These are phyloP conservation scores for Neoaliturus tenellus DNA, from an alignment of 2,888 invertebrate genomes.

Conservation along the genomic window DNA sequence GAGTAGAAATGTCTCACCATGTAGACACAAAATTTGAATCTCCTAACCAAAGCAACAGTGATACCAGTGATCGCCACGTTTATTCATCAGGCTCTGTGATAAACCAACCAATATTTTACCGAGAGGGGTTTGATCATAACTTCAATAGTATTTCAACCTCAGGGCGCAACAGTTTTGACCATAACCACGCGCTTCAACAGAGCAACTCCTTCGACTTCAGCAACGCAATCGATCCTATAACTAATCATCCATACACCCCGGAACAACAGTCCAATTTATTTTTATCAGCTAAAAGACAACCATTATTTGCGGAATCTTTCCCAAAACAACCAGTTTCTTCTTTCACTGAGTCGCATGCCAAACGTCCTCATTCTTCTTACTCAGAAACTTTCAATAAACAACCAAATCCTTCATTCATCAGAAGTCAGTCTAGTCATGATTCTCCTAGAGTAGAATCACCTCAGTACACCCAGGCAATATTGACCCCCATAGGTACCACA, in stretches of 20 bases:
- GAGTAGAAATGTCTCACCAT: conserved; percentile 68
- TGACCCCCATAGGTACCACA: neutral
- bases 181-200: conserved; percentile 72
- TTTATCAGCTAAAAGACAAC: neutral
- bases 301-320: conserved; percentile 3
- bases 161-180: conserved; percentile 71
- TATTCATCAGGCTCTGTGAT: neutral
- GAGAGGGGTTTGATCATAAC: conserved; percentile 36
- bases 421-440: neutral
- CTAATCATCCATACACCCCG: neutral
- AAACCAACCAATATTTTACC: neutral
- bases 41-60: neutral
- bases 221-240: conserved; percentile 68
- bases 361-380: neutral
- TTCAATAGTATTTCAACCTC: conserved; percentile 62
- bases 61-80: neutral
- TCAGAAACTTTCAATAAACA: neutral
- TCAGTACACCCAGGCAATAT: neutral
- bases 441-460: neutral
- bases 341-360: neutral
- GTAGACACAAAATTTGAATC: neutral
- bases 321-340: conserved; percentile 2
- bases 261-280: neutral
- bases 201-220: conserved; percentile 74
- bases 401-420: neutral